phyloP scores from a whole-genome alignment of 2,888 invertebrate species.

The Eurytoma adleriae region DNA sequence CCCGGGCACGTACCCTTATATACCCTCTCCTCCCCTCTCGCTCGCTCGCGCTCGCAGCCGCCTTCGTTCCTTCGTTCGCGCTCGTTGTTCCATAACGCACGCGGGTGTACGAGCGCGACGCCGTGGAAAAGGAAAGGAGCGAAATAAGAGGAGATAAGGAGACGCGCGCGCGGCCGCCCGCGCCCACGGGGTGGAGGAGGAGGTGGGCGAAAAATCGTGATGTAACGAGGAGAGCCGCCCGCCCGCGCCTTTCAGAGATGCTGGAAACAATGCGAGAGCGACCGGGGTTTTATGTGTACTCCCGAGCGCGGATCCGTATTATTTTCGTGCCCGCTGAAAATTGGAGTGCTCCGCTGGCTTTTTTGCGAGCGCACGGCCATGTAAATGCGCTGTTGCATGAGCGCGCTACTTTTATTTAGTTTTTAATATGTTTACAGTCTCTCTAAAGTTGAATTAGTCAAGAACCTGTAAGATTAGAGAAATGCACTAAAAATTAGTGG shows the following conservation, averaged over 20 bases:
- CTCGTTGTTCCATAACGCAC: constrained; percentile 41
- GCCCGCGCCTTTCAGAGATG: constrained; percentile 1
- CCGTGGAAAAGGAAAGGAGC: too few species aligned
- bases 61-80: constrained; percentile 27
- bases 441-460: too few species aligned
- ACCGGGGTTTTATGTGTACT: background rate
- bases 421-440: too few species aligned
- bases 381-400: too few species aligned
- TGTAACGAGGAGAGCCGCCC: constrained; percentile 33
- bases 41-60: constrained; percentile 22
- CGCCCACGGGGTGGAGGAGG: constrained; percentile 18
- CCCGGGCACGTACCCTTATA: constrained; percentile 51
- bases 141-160: constrained; percentile 34
- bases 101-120: background rate
- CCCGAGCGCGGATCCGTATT: constrained; percentile 1
- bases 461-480: too few species aligned
- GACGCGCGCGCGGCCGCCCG: constrained; percentile 19
- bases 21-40: constrained; percentile 16
- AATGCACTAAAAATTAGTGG: too few species aligned
- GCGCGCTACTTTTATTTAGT: too few species aligned
- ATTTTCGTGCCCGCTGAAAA: constrained; percentile 36
- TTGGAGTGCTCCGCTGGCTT: constrained; percentile 16
- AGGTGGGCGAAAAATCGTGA: constrained; percentile 45
- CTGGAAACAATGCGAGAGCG: constrained; percentile 20
- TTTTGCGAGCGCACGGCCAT: too few species aligned